Conservation (phyloP, 2,113 vertebrate species). For the Trachemys scripta region DNA sequence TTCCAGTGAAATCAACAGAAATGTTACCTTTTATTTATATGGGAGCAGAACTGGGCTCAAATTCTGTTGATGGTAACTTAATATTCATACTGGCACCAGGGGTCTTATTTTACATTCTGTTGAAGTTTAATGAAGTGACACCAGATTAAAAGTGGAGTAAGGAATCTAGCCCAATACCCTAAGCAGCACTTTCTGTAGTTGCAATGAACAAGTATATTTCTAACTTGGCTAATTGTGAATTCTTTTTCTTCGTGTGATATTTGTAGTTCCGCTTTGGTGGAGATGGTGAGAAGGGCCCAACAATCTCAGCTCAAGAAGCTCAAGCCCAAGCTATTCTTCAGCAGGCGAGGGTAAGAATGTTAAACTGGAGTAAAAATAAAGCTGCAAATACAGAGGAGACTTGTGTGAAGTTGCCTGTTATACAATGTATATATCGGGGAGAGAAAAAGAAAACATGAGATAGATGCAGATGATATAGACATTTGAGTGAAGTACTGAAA, state of each 20-base stretch:
- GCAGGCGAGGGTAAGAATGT: constrained; percentile 92
- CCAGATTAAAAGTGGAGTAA: neutral
- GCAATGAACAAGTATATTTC: neutral
- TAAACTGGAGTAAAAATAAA: neutral
- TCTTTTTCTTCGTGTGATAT: neutral
- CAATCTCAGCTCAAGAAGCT: constrained; percentile 94
- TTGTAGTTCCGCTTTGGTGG: constrained; percentile 95
- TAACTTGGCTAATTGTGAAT: neutral
- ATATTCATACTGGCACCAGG: neutral
- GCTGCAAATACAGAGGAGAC: neutral
- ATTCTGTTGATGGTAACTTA: neutral
- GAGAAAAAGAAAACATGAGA: neutral
- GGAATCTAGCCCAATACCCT: neutral
- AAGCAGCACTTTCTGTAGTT: neutral
- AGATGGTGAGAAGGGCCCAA: constrained; percentile 94
- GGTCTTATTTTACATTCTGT: neutral
- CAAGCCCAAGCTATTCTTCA: constrained; percentile 98
- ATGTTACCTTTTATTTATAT: neutral
- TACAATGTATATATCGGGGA: neutral
- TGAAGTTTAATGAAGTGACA: neutral
- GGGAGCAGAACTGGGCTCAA: neutral
- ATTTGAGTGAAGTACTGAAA: neutral
- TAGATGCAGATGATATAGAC: neutral
- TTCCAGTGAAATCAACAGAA: neutral
- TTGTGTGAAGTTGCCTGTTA: neutral